phyloP scores from a whole-genome alignment of 2,888 invertebrate species.

The Caenorhabditis sp. region DNA sequence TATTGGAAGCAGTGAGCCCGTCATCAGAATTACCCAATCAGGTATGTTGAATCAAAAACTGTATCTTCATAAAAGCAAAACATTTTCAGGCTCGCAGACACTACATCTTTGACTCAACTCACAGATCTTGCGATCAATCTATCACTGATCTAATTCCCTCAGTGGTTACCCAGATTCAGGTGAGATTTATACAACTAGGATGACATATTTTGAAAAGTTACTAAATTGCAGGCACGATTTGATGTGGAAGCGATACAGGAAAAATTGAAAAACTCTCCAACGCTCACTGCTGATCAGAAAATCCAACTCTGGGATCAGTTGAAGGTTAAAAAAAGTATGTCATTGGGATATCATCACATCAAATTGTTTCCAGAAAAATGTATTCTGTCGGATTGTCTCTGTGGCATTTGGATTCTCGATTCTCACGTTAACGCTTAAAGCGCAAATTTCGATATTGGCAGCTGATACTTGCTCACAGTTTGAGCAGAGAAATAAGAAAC shows the following conservation, averaged over 20 bases:
- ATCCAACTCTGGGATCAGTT: constrained; percentile 71
- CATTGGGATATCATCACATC: too few species aligned
- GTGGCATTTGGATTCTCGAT: constrained; percentile 73
- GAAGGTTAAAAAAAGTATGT: constrained; percentile 57
- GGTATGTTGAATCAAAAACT: too few species aligned
- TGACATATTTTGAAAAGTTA: neutral
- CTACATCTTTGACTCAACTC: constrained; percentile 78
- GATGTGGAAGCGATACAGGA: constrained; percentile 69
- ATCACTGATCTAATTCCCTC: constrained; percentile 72
- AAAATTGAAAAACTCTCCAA: constrained; percentile 59
- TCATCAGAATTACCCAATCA: constrained; percentile 51
- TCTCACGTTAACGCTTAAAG: constrained; percentile 75
- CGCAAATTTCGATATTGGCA: constrained; percentile 78
- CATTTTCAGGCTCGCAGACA: constrained; percentile 72
- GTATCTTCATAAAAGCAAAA: too few species aligned
- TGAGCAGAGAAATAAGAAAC: constrained; percentile 51
- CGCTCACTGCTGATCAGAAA: constrained; percentile 65
- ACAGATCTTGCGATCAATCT: constrained; percentile 76
- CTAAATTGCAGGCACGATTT: constrained; percentile 63
- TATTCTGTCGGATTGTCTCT: constrained; percentile 68
- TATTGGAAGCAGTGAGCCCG: constrained; percentile 16
- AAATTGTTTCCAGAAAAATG: constrained; percentile 58
- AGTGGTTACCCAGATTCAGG: constrained; percentile 66
- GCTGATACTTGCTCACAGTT: constrained; percentile 73
- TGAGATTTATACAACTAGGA: too few species aligned